Evolutionary conservation across 2,797 vertebrate species (phyloP).

Genomic region (Lepus townsendii): DNA sequence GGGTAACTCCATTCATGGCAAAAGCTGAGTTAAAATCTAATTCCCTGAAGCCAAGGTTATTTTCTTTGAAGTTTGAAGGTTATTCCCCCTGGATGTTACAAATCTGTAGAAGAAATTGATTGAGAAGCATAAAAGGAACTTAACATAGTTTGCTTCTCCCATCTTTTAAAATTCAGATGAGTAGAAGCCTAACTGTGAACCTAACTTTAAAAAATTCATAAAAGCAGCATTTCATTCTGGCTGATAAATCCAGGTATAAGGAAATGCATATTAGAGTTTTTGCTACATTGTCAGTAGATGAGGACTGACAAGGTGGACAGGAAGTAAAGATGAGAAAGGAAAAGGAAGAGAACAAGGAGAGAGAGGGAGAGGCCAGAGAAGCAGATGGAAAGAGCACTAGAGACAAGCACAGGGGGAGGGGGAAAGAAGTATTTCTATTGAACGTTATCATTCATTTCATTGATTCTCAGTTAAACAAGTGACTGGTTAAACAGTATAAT

Average conservation of each 20-base stretch:
- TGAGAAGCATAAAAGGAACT: neutral
- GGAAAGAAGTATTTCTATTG: neutral
- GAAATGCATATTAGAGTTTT: neutral
- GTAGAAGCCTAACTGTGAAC: neutral
- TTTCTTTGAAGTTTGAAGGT: conserved; percentile 10
- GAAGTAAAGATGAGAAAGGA: neutral
- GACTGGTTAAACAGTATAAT: too few relatives aligned
- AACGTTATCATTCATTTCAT: neutral
- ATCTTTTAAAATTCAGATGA: conserved; percentile 10
- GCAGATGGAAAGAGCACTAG: neutral
- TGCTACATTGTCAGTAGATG: neutral
- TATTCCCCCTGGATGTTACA: neutral
- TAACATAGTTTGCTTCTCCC: neutral
- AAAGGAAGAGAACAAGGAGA: neutral
- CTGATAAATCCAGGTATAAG: neutral
- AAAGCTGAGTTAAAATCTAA: neutral
- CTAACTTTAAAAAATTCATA: neutral
- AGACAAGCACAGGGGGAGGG: fast-evolving
- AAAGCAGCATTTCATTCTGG: neutral
- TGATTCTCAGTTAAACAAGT: neutral
- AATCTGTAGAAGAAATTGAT: neutral
- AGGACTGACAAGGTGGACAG: neutral
- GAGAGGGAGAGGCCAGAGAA: neutral
- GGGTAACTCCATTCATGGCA: neutral
- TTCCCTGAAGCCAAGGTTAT: neutral